phyloP scores from a whole-genome alignment of 53 echinoderm and acorn worm species.

The Temnopleurus reevesii region DNA sequence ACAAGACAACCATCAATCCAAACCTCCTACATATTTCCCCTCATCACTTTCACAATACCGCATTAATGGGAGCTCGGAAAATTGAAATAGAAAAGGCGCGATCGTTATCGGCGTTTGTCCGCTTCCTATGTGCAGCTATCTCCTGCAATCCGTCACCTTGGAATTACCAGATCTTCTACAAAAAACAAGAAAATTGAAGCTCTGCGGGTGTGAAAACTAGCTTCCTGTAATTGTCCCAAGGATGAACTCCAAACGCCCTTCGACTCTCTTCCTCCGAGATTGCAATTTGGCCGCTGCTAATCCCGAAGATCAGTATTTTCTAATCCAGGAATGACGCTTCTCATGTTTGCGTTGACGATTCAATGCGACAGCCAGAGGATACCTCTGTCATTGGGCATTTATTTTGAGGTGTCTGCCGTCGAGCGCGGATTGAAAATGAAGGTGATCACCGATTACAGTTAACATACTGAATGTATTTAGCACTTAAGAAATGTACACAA shows the following conservation, averaged over 20 bases:
- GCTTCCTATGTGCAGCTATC: not conserved
- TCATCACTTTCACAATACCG: constrained; percentile 13
- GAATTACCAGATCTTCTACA: not conserved
- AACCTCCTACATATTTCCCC: constrained; percentile 21
- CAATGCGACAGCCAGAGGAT: constrained; percentile 37
- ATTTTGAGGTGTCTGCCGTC: constrained; percentile 29
- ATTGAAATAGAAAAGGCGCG: constrained; percentile 30
- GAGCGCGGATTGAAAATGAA: not conserved
- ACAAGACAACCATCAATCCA: not conserved
- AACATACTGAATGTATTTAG: constrained; percentile 42
- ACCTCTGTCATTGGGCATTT: constrained; percentile 31
- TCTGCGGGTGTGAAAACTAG: constrained; percentile 35
- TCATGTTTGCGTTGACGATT: constrained; percentile 23
- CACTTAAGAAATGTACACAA: constrained; percentile 29
- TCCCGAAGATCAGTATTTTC: constrained; percentile 38
- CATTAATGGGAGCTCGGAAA: not conserved
- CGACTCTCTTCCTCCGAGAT: constrained; percentile 31
- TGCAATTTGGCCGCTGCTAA: constrained; percentile 36
- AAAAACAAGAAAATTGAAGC: not conserved
- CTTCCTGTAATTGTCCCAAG: constrained; percentile 39
- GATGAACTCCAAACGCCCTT: constrained; percentile 25
- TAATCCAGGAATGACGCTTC: constrained; percentile 47
- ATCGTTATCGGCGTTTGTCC: not conserved
- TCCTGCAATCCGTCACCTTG: not conserved
- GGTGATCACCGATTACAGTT: constrained; percentile 31